Evolutionary conservation across 2,113 vertebrate genomes (phyloP).

Genomic region (Athene noctua): DNA sequence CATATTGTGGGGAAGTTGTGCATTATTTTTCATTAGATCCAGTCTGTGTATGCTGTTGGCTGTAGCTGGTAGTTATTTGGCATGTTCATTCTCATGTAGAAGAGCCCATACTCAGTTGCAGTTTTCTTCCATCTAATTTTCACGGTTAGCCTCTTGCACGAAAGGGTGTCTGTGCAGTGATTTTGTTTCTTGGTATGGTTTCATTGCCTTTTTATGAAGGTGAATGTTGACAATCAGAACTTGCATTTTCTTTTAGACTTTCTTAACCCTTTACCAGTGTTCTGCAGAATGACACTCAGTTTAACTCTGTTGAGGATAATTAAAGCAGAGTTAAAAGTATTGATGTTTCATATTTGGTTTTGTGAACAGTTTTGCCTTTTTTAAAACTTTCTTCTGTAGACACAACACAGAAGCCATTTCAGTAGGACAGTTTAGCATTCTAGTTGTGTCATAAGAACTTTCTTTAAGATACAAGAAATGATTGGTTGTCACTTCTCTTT

Average conservation of each 20-base stretch:
- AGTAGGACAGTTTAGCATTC: neutral
- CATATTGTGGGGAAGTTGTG: neutral
- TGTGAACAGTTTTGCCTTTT: neutral
- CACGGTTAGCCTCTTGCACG: neutral
- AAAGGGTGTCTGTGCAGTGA: neutral
- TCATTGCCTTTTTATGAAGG: neutral
- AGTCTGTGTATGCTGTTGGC: rapidly evolving
- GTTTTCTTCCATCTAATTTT: neutral
- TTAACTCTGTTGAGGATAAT: neutral
- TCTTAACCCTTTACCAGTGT: neutral
- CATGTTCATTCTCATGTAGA: neutral
- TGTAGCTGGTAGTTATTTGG: neutral
- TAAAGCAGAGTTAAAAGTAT: neutral
- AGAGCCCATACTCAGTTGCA: neutral
- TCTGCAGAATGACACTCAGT: neutral
- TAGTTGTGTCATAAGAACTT: neutral
- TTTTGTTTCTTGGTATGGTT: neutral
- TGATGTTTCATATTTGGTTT: neutral
- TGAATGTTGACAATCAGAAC: neutral
- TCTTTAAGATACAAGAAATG: neutral
- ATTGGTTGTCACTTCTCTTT: neutral
- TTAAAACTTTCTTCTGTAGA: neutral
- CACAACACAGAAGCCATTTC: neutral
- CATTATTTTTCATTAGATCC: neutral
- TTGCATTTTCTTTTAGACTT: neutral